Evolutionary conservation across 2,113 vertebrate species (phyloP), one percentile per base, ranked within the genome.

Genomic region (Alethe diademata): DNA sequence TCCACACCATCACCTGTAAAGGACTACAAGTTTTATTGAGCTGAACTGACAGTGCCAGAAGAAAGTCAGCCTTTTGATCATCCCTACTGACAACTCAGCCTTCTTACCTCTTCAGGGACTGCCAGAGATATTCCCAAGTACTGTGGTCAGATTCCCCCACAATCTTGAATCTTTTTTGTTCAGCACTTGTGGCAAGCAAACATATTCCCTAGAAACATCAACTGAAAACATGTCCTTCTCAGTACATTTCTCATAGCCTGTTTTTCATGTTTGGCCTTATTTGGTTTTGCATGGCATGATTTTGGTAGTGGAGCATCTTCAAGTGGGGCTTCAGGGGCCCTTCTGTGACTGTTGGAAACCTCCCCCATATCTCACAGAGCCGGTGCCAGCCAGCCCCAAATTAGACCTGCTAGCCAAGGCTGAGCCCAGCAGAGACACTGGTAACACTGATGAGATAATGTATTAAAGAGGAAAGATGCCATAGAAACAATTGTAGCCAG

Each of bases 301-400:
- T 74, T 65, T 40, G 70, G n/a, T n/a, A 48, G 42, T 15, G 50
- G 35, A n/a, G 29, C 23, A 18, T 57, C 51, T 80, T 38, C 0
- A 1, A 47, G 28, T 8, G 7, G 6, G 29, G 17, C 12, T 56
- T 23, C 29, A 65, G 50, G 33, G 7, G 5, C 14, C 7, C 12
- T 10, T 47, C 23, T 48, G 50, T 29, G 42, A 28, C 3, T 23
- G 12, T 19, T 23, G 29, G 35, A 65, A 73, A 28, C 6, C 28
- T 47, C 11, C 12, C n/a, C 28, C 1, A 2, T 28, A 9, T 40
- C n/a, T 65, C n/a, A 23, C n/a, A 28, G n/a, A 64, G 14, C 4
- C 28, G 12, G n/a, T 22, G 22, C 17, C 8, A 6, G 33, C 47
- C 1, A 0, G 14, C n/a, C 54, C 40, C 50, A 10, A 38, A n/a